Percentiles rank a stretch among this genome's conserved stretches.
phyloP scores from a whole-genome alignment of 2,797 vertebrate genomes.

The Sciurus carolinensis region DNA sequence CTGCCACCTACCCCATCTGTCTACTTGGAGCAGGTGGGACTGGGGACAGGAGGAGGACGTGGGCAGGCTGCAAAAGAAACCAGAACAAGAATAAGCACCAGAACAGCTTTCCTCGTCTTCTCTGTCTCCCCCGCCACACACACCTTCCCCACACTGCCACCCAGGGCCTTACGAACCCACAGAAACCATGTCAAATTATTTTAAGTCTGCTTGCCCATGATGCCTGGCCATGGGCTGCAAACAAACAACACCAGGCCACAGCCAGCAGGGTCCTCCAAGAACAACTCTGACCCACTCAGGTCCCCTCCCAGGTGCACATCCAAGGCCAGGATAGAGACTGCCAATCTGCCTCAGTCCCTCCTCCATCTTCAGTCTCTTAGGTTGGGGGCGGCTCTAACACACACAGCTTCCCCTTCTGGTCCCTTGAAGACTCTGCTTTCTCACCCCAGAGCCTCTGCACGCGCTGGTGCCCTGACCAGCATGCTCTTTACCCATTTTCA shows the following conservation, averaged over 20 bases:
- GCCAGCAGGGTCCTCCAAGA: background rate
- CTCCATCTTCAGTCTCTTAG: background rate
- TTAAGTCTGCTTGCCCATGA: background rate
- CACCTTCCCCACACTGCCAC: background rate
- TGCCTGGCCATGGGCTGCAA: background rate
- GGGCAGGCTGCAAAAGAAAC: constrained; percentile 61
- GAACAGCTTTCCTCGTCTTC: constrained; percentile 59
- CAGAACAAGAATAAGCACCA: constrained; percentile 55
- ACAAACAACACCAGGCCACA: background rate
- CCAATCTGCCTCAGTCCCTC: background rate
- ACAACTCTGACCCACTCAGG: background rate
- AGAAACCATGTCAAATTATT: constrained; percentile 15
- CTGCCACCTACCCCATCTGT: constrained; percentile 57
- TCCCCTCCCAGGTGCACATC: background rate
- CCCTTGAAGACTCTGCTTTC: background rate
- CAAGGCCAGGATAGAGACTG: background rate
- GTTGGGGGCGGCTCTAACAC: background rate
- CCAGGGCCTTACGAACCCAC: background rate
- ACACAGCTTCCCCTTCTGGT: background rate
- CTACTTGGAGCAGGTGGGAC: constrained; percentile 63
- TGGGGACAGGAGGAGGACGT: constrained; percentile 35
- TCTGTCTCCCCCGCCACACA: background rate
- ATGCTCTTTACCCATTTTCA: background rate
- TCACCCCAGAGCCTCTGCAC: background rate
- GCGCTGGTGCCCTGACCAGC: background rate